Conservation (phyloP, 2,888 invertebrate species). For the Pandemis cinnamomeana region DNA sequence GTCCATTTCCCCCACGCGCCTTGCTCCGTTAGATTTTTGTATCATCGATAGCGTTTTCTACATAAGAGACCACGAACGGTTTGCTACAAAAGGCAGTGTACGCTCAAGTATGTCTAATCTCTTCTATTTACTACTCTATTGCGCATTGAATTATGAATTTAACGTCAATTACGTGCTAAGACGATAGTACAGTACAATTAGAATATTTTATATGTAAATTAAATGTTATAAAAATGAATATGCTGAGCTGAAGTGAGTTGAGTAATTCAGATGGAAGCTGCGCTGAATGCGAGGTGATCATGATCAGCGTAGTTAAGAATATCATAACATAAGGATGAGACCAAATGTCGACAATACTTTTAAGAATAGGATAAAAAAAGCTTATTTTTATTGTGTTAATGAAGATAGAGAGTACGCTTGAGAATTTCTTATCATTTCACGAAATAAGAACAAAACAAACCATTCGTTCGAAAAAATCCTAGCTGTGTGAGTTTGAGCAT, state of each 20-base stretch:
- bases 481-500: not conserved
- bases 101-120: not conserved
- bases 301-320: no score
- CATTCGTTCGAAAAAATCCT: not conserved
- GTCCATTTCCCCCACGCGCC: slow-evolving; percentile 83
- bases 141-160: not conserved
- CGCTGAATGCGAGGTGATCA: not conserved
- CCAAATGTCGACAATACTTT: no score
- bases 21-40: slow-evolving; percentile 76
- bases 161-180: not conserved
- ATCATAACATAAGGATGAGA: no score
- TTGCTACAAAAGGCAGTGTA: slow-evolving; percentile 7
- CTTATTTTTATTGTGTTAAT: no score
- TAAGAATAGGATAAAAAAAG: no score
- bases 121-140: not conserved
- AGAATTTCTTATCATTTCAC: no score
- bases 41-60: slow-evolving; percentile 55
- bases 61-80: slow-evolving; percentile 46
- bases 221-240: no score
- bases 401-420: no score
- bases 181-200: not conserved
- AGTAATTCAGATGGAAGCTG: not conserved
- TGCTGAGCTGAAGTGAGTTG: no score
- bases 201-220: no score
- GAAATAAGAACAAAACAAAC: no score